Evolutionary conservation across 2,113 vertebrate species (phyloP), one percentile per base, ranked within the genome.

Genomic region (Hyperopisus bebe): DNA sequence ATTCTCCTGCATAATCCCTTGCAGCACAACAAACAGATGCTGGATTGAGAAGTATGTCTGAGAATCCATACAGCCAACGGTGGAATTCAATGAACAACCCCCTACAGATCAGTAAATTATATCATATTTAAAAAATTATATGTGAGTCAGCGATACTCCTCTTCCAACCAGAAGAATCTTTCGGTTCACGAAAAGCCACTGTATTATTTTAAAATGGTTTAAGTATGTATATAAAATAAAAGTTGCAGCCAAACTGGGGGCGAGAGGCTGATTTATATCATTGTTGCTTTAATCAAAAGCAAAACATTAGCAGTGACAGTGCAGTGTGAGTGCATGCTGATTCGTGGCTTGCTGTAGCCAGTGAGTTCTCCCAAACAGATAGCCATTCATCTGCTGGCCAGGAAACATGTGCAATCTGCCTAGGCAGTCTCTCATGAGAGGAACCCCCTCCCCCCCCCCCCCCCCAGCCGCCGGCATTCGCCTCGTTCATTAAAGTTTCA

Each of bases 401-500:
- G 47, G 74, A 70, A 83, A 15, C 46, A 31, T 46, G 51, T 62
- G 80, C 55, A 27, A 84, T 62, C 55, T 87, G 46, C 35, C 15
- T 62, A 87, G 85, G n/a, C 58, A 51, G 50, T 10, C 58, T 51
- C 55, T 70, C 85, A 9, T 39, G 50, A 62, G 82, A 90, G 17
- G 85, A 35, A 17, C 24, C n/a, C 19, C 10, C 24, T 6, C 21
- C 19, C 10, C 24, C 17, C 21, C 46, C 42, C 82, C 82, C 39
- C 80, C 48, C 50, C 31, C 15, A 19, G 21, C 85, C 85, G 6
- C 31, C 8, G 58, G 84, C 89, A 19, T 90, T 48, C n/a, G 42
- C 83, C 58, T 58, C 55, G 10, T 89, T 90, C 62, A 87, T 90
- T 90, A 90, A 90, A 90, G 89, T 90, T 90, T 90, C 85, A 87